Evolutionary conservation across 1,140 invertebrate genomes (phyloP).

Genomic region (Aphelenchoides besseyi): DNA sequence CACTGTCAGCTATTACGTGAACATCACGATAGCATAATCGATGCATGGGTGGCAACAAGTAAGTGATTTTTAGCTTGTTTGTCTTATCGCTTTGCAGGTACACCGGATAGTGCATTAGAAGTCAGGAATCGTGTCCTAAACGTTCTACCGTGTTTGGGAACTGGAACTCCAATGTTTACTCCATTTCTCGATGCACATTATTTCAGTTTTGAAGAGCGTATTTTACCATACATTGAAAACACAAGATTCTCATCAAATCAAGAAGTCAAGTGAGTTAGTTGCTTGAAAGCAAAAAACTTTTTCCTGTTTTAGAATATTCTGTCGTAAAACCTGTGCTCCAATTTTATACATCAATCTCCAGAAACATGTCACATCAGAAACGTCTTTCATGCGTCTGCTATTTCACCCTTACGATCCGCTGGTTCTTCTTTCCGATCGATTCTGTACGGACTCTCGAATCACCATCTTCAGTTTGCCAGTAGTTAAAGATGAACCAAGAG

Average conservation of each 20-base stretch:
- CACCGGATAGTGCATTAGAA: slow-evolving; percentile 27
- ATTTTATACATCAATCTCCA: not conserved
- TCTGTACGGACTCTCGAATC: not conserved
- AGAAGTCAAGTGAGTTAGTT: slow-evolving; percentile 1
- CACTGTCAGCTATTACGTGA: slow-evolving; percentile 24
- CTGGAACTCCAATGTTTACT: slow-evolving; percentile 21
- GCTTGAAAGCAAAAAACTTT: not conserved
- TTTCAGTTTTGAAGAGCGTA: slow-evolving; percentile 41
- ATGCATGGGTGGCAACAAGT: slow-evolving; percentile 1
- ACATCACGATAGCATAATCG: slow-evolving; percentile 32
- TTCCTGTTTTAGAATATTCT: slow-evolving; percentile 10
- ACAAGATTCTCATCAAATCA: not conserved
- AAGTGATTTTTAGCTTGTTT: not conserved
- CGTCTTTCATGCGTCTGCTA: not conserved
- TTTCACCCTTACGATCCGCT: slow-evolving; percentile 18
- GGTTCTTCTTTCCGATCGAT: not conserved
- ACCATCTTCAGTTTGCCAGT: slow-evolving; percentile 7
- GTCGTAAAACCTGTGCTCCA: not conserved
- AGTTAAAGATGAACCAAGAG: slow-evolving; percentile 3
- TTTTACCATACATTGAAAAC: not conserved
- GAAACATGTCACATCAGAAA: not conserved
- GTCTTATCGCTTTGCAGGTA: slow-evolving; percentile 7
- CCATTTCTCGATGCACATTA: slow-evolving; percentile 46
- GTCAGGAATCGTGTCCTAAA: slow-evolving; percentile 34
- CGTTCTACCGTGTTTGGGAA: slow-evolving; percentile 27